Evolutionary conservation across 2,113 vertebrate species (phyloP), one percentile per base, ranked within the genome.

Genomic region (Lynx canadensis): DNA sequence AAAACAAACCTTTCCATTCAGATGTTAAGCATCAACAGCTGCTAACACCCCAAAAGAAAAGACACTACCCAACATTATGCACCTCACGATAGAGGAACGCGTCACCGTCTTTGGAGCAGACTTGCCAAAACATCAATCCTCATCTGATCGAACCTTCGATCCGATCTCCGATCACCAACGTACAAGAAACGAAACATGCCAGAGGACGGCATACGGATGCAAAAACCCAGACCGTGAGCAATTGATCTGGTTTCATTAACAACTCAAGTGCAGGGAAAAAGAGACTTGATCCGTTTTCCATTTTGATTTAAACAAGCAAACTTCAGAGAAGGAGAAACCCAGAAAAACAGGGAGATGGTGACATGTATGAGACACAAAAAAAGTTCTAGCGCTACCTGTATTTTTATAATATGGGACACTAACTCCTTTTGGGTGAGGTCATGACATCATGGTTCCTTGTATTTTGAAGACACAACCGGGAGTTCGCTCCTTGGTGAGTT

Each of bases 171-270:
- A 12, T 16, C 2, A 21, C 50, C 25, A 15, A 48, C 9, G 33
- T 29, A 19, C 25, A 71, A 50, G 48, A n/a, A 74, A 25, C 13
- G 82, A 48, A 82, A 74, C 27, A 38, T 5, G 5, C 27, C 15
- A 3, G 11, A 0, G 5, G 36, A 41, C 4, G 10, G 0, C 5
- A 2, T 10, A 14, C 5, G 5, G 4, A 76, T 21, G 38, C 66
- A 41, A 82, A 82, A 80, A 19, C 19, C 33, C 29, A 69, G 48
- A 48, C 36, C 3, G 1, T 14, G 2, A 57, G 19, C 50, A 27
- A 76, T 9, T 41, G 45, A 16, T 23, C 2, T 19, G 68, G 19
- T 92, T 48, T 83, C 81, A 50, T 16, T 21, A 74, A 76, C 19
- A 76, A 68, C 63, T n/a, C 38, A 50, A 68, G 65, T 25, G 9